A percentile compares a stretch with the other conserved stretches of the same genome.
Evolutionary conservation across 2,888 invertebrate genomes (phyloP).

Genomic region (Stenolophus ochropezus): DNA sequence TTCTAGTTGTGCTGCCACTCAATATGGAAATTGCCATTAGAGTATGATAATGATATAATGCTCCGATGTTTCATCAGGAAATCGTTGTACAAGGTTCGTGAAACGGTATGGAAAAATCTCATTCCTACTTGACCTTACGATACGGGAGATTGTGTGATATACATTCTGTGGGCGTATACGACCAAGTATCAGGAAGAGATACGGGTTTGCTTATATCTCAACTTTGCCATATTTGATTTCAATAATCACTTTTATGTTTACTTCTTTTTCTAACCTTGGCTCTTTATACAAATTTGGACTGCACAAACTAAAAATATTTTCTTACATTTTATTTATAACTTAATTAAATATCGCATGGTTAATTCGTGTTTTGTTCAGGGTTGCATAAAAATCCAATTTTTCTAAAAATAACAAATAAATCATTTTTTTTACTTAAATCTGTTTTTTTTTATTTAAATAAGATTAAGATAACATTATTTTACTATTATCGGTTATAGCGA

Average conservation of each 20-base stretch:
- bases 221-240: neutral
- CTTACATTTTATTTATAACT: too few relatives aligned
- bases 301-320: too few relatives aligned
- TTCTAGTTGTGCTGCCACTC: slow-evolving; percentile 32
- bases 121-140: neutral
- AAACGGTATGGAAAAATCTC: neutral
- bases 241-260: neutral
- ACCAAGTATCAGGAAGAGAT: neutral
- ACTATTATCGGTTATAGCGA: too few relatives aligned
- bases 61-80: slow-evolving; percentile 41
- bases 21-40: slow-evolving; percentile 50
- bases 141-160: neutral
- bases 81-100: neutral
- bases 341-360: too few relatives aligned
- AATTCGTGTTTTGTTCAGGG: too few relatives aligned
- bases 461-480: too few relatives aligned
- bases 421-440: too few relatives aligned
- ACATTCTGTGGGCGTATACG: neutral
- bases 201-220: neutral
- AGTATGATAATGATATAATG: slow-evolving; percentile 44
- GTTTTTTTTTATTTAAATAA: too few relatives aligned
- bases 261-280: neutral
- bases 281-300: neutral
- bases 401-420: too few relatives aligned
- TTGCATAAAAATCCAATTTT: too few relatives aligned